Evolutionary conservation across 2,888 invertebrate genomes (phyloP), one percentile per base, ranked within the genome.

Genomic region (Heterodera filipjevi): DNA sequence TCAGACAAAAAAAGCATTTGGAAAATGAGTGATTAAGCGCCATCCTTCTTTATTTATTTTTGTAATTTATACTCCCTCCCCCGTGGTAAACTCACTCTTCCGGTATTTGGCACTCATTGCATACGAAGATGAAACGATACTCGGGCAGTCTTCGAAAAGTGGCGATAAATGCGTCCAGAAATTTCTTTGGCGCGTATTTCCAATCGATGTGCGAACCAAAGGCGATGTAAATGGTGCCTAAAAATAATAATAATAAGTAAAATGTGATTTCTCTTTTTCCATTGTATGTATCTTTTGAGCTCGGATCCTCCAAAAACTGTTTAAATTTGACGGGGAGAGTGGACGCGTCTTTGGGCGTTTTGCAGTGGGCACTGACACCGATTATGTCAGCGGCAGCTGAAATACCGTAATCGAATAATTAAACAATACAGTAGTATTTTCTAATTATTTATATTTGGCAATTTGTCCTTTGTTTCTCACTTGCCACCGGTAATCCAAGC

Each of bases 221-320:
- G n/a, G 82, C 82, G n/a, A 83, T 83, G 72, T 78, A 82, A 44
- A 82, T 83, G n/a, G 83, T 83, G 33, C 82, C 81, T 83, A 44
- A 53, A 74, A 46, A 32, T 27, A n/a, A 10, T 3, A 68, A 1
- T 16, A 68, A 70, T n/a, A 1, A 44, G 8, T 70, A 6, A 70
- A 30, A 27, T 27, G n/a, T n/a, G n/a, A n/a, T 35, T 30, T 70
- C 1, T 19, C 8, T 70, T 5, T 27, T 8, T n/a, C n/a, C n/a
- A n/a, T n/a, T n/a, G n/a, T n/a, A n/a, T n/a, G 2, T 75, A 75
- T 59, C 75, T 66, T 75, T 75, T 16, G 75, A 75, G 49, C 59
- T 59, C 22, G 75, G 35, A 10, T 39, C 59, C n/a, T 75, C 75
- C 66, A 75, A 35, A 27, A 75, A 75, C 30, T 75, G 32, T 16